These are phyloP conservation scores for Podabrus alpinus DNA, from an alignment of 2,888 invertebrate genomes.

Conservation along the genomic window DNA sequence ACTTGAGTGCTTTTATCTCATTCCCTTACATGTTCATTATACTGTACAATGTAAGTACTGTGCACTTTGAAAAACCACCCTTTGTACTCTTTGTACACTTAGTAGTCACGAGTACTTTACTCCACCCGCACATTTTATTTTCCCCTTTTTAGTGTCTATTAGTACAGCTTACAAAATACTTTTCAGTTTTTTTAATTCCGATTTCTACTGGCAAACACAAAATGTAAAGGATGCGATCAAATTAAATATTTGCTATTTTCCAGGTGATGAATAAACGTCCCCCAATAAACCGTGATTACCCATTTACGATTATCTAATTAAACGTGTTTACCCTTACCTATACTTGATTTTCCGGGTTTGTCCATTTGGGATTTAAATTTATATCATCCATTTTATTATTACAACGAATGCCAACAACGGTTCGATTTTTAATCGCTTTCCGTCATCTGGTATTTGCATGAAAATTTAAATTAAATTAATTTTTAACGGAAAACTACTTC, in stretches of 20 bases:
- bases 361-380: not conserved
- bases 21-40: not conserved
- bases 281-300: not conserved
- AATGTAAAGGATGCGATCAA: not conserved
- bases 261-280: not conserved
- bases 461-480: not conserved
- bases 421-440: not conserved
- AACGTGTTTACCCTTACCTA: not conserved
- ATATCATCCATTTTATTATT: not conserved
- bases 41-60: not conserved
- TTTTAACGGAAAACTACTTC: not conserved
- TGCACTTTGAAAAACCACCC: not conserved
- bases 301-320: not conserved
- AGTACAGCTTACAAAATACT: not conserved
- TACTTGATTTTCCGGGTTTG: not conserved
- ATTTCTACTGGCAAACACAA: not conserved
- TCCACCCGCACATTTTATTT: not conserved
- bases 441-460: not conserved
- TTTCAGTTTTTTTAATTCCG: not conserved
- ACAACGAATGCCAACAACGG: not conserved
- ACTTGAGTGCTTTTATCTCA: not conserved
- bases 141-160: not conserved
- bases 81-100: not conserved
- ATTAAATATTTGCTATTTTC: not conserved
- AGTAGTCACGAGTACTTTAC: not conserved